These are phyloP conservation scores for Homalodisca vitripennis DNA, from an alignment of 1,140 invertebrate genomes.

Conservation along the genomic window DNA sequence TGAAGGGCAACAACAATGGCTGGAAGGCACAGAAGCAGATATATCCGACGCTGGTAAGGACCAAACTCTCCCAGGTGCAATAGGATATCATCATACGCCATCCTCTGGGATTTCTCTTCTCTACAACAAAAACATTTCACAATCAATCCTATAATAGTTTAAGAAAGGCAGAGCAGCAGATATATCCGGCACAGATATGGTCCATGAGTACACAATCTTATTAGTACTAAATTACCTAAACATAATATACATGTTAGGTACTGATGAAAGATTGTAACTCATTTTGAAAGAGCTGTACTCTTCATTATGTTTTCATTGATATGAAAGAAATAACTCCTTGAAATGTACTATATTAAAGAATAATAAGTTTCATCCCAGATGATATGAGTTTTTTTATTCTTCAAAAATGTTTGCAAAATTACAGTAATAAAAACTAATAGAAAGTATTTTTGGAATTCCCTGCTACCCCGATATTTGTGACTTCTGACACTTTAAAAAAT, in stretches of 20 bases:
- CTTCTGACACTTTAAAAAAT: too few species aligned
- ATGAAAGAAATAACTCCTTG: too few species aligned
- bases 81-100: constrained; percentile 74
- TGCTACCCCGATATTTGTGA: too few species aligned
- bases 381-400: too few species aligned
- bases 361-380: too few species aligned
- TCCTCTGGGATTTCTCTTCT: constrained; percentile 41
- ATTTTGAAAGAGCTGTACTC: neutral
- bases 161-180: neutral
- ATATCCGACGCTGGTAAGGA: constrained; percentile 67
- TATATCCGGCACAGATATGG: neutral
- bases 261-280: neutral
- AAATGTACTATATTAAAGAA: too few species aligned
- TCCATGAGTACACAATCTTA: neutral
- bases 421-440: too few species aligned
- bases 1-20: constrained; percentile 73
- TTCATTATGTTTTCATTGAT: too few species aligned
- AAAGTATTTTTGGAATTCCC: too few species aligned
- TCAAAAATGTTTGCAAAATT: too few species aligned
- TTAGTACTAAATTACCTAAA: neutral
- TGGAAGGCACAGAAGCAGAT: constrained; percentile 67
- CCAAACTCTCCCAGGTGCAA: constrained; percentile 70
- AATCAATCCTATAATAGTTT: neutral
- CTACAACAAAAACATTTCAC: neutral
- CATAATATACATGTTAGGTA: neutral